phyloP scores from a whole-genome alignment of 2,113 vertebrate species.

The Spilogale gracilis region DNA sequence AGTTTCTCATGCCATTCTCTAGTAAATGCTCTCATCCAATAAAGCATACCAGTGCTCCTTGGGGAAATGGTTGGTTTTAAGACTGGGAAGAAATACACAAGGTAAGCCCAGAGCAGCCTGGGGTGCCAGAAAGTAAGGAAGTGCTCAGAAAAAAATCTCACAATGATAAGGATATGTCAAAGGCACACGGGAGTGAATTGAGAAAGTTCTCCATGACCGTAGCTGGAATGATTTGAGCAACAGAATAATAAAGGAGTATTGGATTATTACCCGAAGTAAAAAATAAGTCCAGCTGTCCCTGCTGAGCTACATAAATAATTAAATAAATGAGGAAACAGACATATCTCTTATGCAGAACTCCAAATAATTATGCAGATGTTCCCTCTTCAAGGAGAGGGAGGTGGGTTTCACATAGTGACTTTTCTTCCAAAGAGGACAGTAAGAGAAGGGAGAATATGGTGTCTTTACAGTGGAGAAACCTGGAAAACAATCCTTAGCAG shows the following conservation, averaged over 20 bases:
- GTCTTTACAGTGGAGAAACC: background rate
- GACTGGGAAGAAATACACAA: background rate
- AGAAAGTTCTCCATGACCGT: background rate
- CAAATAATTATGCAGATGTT: background rate
- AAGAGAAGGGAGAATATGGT: background rate
- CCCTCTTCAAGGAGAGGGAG: background rate
- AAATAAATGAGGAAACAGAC: background rate
- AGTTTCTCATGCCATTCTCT: background rate
- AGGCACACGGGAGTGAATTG: background rate
- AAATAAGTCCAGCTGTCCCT: background rate
- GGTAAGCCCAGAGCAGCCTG: background rate
- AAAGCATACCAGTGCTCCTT: background rate
- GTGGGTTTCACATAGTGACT: background rate
- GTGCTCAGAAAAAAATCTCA: background rate
- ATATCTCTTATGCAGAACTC: background rate
- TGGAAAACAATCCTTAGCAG: background rate
- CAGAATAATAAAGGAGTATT: background rate
- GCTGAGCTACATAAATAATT: background rate
- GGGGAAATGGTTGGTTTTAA: constrained; percentile 6
- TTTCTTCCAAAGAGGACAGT: background rate
- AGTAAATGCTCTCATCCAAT: background rate
- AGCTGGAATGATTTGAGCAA: background rate
- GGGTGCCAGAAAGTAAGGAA: background rate
- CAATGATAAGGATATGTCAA: background rate
- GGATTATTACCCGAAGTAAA: background rate